These are phyloP conservation scores for Sciaenops ocellatus DNA, from an alignment of 2,797 vertebrate species.

Conservation along the genomic window DNA sequence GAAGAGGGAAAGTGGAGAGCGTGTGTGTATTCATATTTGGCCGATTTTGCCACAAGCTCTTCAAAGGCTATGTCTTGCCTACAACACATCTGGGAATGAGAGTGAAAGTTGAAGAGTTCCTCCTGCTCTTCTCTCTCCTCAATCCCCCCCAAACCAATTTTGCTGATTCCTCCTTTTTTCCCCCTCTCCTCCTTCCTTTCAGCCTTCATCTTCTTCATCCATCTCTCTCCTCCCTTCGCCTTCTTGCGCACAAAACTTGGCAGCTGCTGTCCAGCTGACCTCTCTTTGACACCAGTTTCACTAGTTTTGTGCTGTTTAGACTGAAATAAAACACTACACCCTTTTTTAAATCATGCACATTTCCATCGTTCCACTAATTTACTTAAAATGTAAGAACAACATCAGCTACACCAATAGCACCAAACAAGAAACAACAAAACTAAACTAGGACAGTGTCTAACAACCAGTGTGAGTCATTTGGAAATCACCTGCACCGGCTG, in stretches of 20 bases:
- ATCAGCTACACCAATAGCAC: background rate
- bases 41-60: slow-evolving; percentile 84
- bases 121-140: slow-evolving; percentile 71
- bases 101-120: slow-evolving; percentile 86
- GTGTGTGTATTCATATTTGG: slow-evolving; percentile 67
- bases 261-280: slow-evolving; percentile 69
- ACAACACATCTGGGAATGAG: slow-evolving; percentile 85
- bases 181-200: slow-evolving; percentile 30
- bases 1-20: slow-evolving; percentile 53
- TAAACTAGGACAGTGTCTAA: slow-evolving; percentile 54
- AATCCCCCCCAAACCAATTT: slow-evolving; percentile 58
- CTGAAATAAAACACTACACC: slow-evolving; percentile 47
- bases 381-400: slow-evolving; percentile 14
- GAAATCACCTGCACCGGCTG: slow-evolving; percentile 62
- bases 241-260: slow-evolving; percentile 53
- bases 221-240: slow-evolving; percentile 43
- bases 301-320: slow-evolving; percentile 51
- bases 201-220: slow-evolving; percentile 17
- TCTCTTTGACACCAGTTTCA: slow-evolving; percentile 59
- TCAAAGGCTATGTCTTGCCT: slow-evolving; percentile 84
- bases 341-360: slow-evolving; percentile 38
- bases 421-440: slow-evolving; percentile 23
- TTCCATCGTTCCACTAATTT: slow-evolving; percentile 34
- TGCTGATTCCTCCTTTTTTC: slow-evolving; percentile 64
- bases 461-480: slow-evolving; percentile 55